These are phyloP conservation scores for Apamea anceps DNA, from an alignment of 2,888 invertebrate genomes.

Conservation along the genomic window DNA sequence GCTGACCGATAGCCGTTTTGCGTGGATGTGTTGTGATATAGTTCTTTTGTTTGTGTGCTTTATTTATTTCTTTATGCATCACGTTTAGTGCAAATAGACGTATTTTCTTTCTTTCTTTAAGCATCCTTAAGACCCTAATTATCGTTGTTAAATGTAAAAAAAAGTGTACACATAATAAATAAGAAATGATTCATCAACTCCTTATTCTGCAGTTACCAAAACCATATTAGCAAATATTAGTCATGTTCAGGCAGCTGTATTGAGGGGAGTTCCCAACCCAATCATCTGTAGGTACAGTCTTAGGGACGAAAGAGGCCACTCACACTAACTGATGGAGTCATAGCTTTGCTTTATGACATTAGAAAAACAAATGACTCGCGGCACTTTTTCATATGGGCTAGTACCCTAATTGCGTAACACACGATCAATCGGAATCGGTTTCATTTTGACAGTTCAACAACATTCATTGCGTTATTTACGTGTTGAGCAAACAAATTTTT, in stretches of 20 bases:
- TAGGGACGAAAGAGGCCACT: background rate
- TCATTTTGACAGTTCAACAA: too few species aligned
- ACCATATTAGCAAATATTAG: slow-evolving; percentile 5
- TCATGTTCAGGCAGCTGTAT: background rate
- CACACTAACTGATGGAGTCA: background rate
- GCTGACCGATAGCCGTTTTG: background rate
- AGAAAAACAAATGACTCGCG: background rate
- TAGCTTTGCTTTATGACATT: background rate
- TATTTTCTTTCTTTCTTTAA: background rate
- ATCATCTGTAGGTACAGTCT: background rate
- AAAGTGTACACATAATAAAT: background rate
- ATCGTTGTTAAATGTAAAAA: background rate
- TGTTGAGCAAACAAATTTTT: too few species aligned
- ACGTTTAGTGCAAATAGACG: background rate
- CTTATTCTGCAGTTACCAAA: background rate
- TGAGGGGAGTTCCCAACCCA: slow-evolving; percentile 6
- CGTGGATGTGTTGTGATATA: background rate
- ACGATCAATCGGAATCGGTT: too few species aligned
- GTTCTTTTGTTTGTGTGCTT: background rate
- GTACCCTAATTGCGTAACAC: too few species aligned
- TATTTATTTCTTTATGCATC: background rate
- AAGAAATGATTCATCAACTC: slow-evolving; percentile 1
- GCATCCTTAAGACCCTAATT: background rate
- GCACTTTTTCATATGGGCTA: background rate
- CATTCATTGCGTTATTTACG: too few species aligned